Percentiles rank a stretch among this genome's conserved stretches.
These are phyloP conservation scores for Agapostemon virescens DNA, from an alignment of 2,888 invertebrate species.

Conservation along the genomic window DNA sequence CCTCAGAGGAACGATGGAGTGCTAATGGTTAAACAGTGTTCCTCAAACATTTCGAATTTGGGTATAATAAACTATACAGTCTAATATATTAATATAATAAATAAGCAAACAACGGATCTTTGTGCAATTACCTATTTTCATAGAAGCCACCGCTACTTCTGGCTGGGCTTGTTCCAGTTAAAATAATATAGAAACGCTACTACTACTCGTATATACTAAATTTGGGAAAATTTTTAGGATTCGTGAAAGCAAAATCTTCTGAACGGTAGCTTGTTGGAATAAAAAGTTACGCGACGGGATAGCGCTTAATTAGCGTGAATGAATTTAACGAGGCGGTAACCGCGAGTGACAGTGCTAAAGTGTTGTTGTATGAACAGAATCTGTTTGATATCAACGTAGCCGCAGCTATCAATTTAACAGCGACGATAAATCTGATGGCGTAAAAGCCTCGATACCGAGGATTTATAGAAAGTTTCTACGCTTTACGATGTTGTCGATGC, in stretches of 20 bases:
- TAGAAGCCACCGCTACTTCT: too few relatives aligned
- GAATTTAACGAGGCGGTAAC: neutral
- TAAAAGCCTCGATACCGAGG: conserved; percentile 13
- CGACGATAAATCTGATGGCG: conserved; percentile 21
- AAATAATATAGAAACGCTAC: neutral
- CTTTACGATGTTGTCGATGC: neutral
- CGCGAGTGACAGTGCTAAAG: neutral
- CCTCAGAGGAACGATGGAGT: too few relatives aligned
- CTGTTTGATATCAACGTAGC: conserved; percentile 9
- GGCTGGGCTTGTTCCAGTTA: too few relatives aligned
- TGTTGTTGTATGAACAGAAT: neutral
- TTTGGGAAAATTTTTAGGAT: neutral
- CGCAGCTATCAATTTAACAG: conserved; percentile 18
- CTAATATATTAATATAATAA: too few relatives aligned
- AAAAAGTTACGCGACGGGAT: neutral
- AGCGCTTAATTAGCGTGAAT: neutral
- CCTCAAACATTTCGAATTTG: too few relatives aligned
- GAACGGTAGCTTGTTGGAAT: neutral
- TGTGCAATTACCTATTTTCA: too few relatives aligned
- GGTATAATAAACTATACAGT: too few relatives aligned
- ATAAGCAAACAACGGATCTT: too few relatives aligned
- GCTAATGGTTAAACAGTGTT: too few relatives aligned
- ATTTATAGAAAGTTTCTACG: conserved; percentile 16
- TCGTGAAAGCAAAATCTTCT: neutral
- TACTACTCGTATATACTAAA: neutral